These are phyloP conservation scores for Galaxea fascicularis DNA, from an alignment of 92 coral and sea anemone genomes.

Conservation along the genomic window DNA sequence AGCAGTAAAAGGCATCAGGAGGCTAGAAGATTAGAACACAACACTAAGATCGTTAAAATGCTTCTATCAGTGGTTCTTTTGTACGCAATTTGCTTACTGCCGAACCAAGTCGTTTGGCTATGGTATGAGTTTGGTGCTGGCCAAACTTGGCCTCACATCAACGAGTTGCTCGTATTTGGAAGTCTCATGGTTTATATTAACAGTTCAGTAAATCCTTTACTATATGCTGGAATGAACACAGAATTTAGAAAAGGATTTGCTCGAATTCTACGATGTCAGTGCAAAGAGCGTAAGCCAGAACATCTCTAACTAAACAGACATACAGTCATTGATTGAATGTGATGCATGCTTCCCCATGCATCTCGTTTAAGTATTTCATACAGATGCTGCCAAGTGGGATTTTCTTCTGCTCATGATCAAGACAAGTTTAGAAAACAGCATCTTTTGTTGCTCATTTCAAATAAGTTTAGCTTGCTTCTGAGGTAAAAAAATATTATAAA, in stretches of 20 bases:
- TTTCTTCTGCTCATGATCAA: no score
- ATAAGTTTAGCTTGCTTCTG: no score
- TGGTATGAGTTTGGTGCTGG: slow-evolving; percentile 89
- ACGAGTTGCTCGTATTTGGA: slow-evolving; percentile 68
- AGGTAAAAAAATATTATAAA: no score
- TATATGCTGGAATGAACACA: slow-evolving; percentile 90
- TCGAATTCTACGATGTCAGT: slow-evolving; percentile 51
- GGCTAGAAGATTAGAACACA: slow-evolving; percentile 76
- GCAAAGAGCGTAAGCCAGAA: background rate
- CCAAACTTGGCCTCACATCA: slow-evolving; percentile 31
- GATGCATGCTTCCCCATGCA: background rate
- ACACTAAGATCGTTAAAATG: slow-evolving; percentile 91
- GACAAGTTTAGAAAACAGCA: no score
- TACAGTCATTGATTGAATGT: background rate
- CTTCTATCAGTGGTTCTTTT: slow-evolving; percentile 82
- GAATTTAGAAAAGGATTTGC: slow-evolving; percentile 85
- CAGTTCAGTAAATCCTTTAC: slow-evolving; percentile 84
- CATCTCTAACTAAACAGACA: background rate
- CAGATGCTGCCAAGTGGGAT: background rate
- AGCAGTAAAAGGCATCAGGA: slow-evolving; percentile 40
- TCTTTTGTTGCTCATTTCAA: no score
- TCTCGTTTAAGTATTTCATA: background rate
- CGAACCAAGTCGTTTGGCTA: slow-evolving; percentile 95
- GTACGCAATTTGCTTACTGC: slow-evolving; percentile 85
- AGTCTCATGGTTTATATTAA: slow-evolving; percentile 85